phyloP scores from a whole-genome alignment of 64 coral and sea anemone species.

The Stylophora pistillata region DNA sequence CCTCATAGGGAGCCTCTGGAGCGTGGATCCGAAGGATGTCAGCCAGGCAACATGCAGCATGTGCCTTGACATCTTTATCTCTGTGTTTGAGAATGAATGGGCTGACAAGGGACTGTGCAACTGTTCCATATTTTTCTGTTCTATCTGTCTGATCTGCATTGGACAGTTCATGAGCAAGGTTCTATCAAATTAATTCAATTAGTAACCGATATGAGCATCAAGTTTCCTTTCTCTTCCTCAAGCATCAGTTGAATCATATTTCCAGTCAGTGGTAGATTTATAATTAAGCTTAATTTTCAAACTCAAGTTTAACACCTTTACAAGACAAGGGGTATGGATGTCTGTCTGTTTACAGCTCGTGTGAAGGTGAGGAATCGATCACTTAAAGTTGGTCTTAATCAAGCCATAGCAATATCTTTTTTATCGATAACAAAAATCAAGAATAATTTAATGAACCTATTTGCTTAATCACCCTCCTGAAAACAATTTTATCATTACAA shows the following conservation, averaged over 20 bases:
- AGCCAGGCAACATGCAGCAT: slow-evolving; percentile 75
- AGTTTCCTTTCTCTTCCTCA: neutral
- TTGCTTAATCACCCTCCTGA: too few species aligned
- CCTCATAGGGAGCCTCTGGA: slow-evolving; percentile 78
- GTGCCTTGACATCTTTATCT: slow-evolving; percentile 80
- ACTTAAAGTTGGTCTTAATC: too few species aligned
- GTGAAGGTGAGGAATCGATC: too few species aligned
- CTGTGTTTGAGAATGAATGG: slow-evolving; percentile 81
- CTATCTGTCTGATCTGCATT: slow-evolving; percentile 64
- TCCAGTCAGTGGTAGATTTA: too few species aligned
- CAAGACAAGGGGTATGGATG: too few species aligned
- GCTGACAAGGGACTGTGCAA: slow-evolving; percentile 46
- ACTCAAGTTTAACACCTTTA: too few species aligned
- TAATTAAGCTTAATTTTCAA: too few species aligned
- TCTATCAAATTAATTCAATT: slow-evolving; percentile 34
- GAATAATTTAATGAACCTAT: too few species aligned
- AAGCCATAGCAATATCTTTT: too few species aligned
- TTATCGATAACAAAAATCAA: too few species aligned
- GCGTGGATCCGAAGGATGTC: slow-evolving; percentile 84
- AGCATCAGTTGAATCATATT: neutral
- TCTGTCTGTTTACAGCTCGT: too few species aligned
- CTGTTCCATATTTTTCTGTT: slow-evolving; percentile 18
- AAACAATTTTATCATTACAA: too few species aligned
- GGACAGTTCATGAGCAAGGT: slow-evolving; percentile 67
- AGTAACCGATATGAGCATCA: neutral